phyloP scores from a whole-genome alignment of 2,113 vertebrate species.

The Gymnarchus niloticus region DNA sequence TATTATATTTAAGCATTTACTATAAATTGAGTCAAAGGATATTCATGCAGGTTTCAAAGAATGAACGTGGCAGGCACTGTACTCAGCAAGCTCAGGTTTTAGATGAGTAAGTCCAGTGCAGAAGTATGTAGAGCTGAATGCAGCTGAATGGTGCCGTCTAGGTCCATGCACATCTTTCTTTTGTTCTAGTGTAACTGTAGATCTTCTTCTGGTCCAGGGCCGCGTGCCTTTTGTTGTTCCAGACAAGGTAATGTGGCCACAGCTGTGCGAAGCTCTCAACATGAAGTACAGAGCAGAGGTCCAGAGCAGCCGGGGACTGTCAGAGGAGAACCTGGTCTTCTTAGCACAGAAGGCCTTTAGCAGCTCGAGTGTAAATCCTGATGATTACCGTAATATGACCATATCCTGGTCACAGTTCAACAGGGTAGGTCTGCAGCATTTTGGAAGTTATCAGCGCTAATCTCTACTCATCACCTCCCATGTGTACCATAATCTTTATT shows the following conservation, averaged over 20 bases:
- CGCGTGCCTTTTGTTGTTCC: slow-evolving; percentile 90
- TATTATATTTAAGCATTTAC: not conserved
- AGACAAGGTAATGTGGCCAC: slow-evolving; percentile 86
- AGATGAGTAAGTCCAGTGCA: not conserved
- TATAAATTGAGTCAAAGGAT: not conserved
- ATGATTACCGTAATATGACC: slow-evolving; percentile 82
- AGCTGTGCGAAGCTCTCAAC: slow-evolving; percentile 90
- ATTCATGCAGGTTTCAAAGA: no score
- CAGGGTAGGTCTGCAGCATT: slow-evolving; percentile 64
- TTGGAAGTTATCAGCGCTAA: not conserved
- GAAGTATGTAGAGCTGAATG: not conserved
- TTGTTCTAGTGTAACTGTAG: slow-evolving; percentile 3
- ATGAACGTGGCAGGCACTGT: not conserved
- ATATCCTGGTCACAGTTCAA: slow-evolving; percentile 98
- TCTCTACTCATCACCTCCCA: not conserved
- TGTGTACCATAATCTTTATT: not conserved
- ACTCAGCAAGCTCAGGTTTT: not conserved
- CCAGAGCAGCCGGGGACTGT: slow-evolving; percentile 85
- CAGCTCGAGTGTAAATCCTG: slow-evolving; percentile 75
- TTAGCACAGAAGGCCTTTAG: slow-evolving; percentile 92
- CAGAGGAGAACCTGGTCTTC: slow-evolving; percentile 90
- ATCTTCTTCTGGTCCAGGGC: slow-evolving; percentile 57
- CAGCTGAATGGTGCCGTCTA: not conserved
- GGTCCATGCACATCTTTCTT: not conserved
- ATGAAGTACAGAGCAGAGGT: slow-evolving; percentile 97